Base-by-base conservation (phyloP, 1,140 invertebrate species). In the Pomacea maculata region DNA sequence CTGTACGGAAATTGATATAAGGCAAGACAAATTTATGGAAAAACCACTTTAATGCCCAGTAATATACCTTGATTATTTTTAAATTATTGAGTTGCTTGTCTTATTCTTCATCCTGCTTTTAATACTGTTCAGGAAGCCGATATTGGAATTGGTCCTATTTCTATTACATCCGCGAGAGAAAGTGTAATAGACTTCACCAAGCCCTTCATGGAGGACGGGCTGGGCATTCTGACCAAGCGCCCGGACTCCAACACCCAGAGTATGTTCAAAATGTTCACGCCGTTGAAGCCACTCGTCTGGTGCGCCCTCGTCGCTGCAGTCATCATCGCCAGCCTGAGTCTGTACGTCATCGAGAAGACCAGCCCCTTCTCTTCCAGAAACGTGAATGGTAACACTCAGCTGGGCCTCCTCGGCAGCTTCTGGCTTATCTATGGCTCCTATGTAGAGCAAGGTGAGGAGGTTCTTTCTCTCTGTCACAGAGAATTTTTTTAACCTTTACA, bases 161-260 rank as follows among this genome's bases (percentile, higher is more conserved):
- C 87, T 15, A 85, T 89, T 45, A 88, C 87, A 10, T 64, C 82
- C 19, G 61, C 82, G 12, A 79, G 88, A 57, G 86, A 86, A 68
- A 34, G 70, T 0, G 87, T 88, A 6, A 82, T 89, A 21, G 88
- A 88, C 71, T 89, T 87, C 77, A 85, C 86, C 15, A 84, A 80
- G 70, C 85, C 87, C 1, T 87, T 79, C 71, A 80, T 83, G 57
- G 86, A 86, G 70, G 87, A 88, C 21, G 85, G 86, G 6, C 75
- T 79, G 5, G 85, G 87, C 7, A 86, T 88, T 52, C 79, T 88
- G 3, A 85, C 83, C 17, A 83, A 78, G 29, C 83, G 80, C 70
- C 80, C 83, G 10, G 63, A 83, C 15, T 57, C 61, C 1, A 82
- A 87, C 55, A 74, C 82, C 6, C 63, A 84, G 12, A 84, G 82